Evolutionary conservation across 2,113 vertebrate species (phyloP).

Genomic region (Saguinus imperator): DNA sequence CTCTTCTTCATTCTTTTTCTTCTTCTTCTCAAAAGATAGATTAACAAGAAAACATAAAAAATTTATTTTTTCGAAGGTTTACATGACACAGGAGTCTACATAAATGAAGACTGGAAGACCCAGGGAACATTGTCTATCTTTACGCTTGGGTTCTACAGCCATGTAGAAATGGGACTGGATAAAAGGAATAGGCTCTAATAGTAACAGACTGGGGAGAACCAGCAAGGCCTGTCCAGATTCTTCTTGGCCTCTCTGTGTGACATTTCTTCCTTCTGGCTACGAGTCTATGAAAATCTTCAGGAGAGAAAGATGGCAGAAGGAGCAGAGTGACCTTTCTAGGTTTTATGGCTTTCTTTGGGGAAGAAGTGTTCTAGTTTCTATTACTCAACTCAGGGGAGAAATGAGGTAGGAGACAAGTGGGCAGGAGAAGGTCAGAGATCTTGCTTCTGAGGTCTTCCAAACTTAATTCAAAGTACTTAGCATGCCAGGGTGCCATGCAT

Average conservation of each 20-base stretch:
- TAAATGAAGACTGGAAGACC: background rate
- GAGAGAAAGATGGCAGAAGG: background rate
- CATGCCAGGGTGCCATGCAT: background rate
- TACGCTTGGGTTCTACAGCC: background rate
- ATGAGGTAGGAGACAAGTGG: background rate
- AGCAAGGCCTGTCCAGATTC: background rate
- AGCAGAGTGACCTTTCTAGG: background rate
- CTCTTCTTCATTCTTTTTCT: too few species aligned
- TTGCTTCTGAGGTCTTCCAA: background rate
- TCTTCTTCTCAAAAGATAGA: background rate
- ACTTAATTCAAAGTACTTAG: background rate
- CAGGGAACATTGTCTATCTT: background rate
- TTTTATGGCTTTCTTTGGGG: background rate
- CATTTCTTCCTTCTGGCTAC: background rate
- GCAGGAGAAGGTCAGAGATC: background rate
- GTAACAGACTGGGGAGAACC: background rate
- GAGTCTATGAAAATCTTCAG: background rate
- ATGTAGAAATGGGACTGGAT: background rate
- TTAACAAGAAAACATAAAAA: background rate
- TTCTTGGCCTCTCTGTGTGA: background rate
- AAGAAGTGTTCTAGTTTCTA: background rate
- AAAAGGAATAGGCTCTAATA: background rate
- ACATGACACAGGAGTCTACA: background rate
- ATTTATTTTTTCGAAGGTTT: background rate
- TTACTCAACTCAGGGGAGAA: background rate